A percentile compares a stretch with the other conserved stretches of the same genome.
phyloP scores from a whole-genome alignment of 30 jellyfish, hydroid and myxozoan species.

The Turritopsis dohrnii region DNA sequence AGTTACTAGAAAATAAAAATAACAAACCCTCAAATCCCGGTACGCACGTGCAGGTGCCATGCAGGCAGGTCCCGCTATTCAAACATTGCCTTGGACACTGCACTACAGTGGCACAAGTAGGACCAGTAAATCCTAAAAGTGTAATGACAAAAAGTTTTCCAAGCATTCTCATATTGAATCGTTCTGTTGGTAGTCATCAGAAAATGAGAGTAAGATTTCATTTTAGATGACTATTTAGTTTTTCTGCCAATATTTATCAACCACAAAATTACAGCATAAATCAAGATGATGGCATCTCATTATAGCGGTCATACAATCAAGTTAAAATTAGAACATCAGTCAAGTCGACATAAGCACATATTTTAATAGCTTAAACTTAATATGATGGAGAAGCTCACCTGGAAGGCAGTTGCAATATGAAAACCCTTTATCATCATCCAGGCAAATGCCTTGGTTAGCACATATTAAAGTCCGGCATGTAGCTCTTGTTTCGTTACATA shows the following conservation, averaged over 20 bases:
- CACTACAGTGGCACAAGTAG: background rate
- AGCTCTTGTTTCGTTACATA: background rate
- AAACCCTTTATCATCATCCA: background rate
- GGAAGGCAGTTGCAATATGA: background rate
- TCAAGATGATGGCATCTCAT: background rate
- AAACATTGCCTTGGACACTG: background rate
- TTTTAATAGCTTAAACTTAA: background rate
- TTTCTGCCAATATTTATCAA: background rate
- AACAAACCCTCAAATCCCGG: background rate
- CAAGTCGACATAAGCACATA: background rate
- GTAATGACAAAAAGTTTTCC: background rate
- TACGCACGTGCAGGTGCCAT: background rate
- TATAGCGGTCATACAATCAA: background rate
- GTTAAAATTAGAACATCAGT: background rate
- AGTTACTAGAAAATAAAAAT: background rate
- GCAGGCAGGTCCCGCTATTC: background rate
- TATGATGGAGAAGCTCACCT: background rate
- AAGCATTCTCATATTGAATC: background rate
- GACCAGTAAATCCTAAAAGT: background rate
- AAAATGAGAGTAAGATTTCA: background rate
- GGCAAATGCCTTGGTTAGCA: background rate
- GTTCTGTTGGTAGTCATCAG: no score
- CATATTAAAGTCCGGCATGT: conserved; percentile 4
- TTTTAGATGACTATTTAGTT: background rate
- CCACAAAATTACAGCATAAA: background rate